A percentile compares a stretch with the other conserved stretches of the same genome.
Conservation (phyloP, 2,888 invertebrate genomes). For the Synanthedon tipuliformis region DNA sequence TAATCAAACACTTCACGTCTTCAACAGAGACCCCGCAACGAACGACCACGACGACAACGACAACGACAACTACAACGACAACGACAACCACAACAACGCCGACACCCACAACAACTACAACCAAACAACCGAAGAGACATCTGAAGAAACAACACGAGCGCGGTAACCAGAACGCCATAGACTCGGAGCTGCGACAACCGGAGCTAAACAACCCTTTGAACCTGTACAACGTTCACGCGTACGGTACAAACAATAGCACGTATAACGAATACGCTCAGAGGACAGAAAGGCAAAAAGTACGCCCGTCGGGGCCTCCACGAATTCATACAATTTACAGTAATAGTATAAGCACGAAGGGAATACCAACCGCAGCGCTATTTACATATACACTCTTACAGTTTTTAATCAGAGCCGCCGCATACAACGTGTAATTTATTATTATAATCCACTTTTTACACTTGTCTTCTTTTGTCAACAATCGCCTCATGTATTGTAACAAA, state of each 20-base stretch:
- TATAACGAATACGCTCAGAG: conserved; percentile 53
- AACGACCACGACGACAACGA: conserved; percentile 35
- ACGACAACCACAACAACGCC: conserved; percentile 39
- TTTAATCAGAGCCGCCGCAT: conserved; percentile 18
- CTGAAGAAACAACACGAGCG: conserved; percentile 50
- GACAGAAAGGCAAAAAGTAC: conserved; percentile 52
- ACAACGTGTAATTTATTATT: conserved; percentile 14
- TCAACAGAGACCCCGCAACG: conserved; percentile 60
- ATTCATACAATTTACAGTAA: conserved; percentile 44
- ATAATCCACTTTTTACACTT: neutral
- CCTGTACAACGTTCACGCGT: conserved; percentile 40
- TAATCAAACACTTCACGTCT: conserved; percentile 3
- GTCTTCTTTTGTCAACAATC: no score
- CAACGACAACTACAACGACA: conserved; percentile 54
- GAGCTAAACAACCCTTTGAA: conserved; percentile 51
- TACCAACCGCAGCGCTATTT: neutral
- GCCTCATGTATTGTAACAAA: no score
- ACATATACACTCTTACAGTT: neutral
- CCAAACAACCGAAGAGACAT: conserved; percentile 46
- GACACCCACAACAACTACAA: conserved; percentile 35
- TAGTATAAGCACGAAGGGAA: conserved; percentile 1
- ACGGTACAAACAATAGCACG: conserved; percentile 35
- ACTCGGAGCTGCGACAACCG: conserved; percentile 41
- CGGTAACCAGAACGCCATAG: conserved; percentile 46
- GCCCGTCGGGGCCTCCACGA: conserved; percentile 53